These are phyloP conservation scores for Poecilia picta DNA, from an alignment of 2,797 vertebrate genomes.

Conservation along the genomic window DNA sequence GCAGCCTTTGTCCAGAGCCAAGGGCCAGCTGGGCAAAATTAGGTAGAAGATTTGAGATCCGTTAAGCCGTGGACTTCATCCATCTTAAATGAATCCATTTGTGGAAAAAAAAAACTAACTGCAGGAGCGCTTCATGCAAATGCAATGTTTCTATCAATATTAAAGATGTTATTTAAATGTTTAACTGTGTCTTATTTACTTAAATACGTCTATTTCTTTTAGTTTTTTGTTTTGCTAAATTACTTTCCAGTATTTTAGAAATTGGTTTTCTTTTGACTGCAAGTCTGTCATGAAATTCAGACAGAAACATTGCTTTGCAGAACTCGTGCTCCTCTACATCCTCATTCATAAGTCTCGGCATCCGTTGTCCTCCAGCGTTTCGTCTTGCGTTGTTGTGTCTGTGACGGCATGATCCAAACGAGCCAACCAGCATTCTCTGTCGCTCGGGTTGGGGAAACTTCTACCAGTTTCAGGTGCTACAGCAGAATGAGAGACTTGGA, in stretches of 20 bases:
- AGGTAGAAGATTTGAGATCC: conserved; percentile 90
- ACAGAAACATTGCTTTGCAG: conserved; percentile 49
- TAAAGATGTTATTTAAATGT: neutral
- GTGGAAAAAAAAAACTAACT: neutral
- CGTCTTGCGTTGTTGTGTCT: conserved; percentile 32
- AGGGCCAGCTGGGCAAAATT: conserved; percentile 99
- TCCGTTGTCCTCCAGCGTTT: conserved; percentile 15
- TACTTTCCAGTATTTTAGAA: neutral
- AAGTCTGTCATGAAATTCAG: neutral
- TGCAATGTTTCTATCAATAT: conserved; percentile 28
- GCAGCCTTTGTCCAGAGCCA: conserved; percentile 98
- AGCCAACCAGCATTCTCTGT: conserved; percentile 67
- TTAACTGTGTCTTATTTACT: neutral
- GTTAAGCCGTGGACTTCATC: conserved; percentile 43
- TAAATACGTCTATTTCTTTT: neutral
- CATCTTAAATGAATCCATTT: neutral
- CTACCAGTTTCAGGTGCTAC: conserved; percentile 11
- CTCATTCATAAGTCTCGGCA: neutral
- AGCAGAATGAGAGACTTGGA: conserved; percentile 22
- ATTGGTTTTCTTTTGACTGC: neutral
- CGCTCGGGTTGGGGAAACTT: conserved; percentile 3
- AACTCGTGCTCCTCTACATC: conserved; percentile 43
- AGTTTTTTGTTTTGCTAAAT: neutral
- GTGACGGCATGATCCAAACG: conserved; percentile 85
- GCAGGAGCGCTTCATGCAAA: conserved; percentile 50